Evolutionary conservation across 92 coral and sea anemone species (phyloP), one percentile per base, ranked within the genome.

Genomic region (Zoanthus solanderi): DNA sequence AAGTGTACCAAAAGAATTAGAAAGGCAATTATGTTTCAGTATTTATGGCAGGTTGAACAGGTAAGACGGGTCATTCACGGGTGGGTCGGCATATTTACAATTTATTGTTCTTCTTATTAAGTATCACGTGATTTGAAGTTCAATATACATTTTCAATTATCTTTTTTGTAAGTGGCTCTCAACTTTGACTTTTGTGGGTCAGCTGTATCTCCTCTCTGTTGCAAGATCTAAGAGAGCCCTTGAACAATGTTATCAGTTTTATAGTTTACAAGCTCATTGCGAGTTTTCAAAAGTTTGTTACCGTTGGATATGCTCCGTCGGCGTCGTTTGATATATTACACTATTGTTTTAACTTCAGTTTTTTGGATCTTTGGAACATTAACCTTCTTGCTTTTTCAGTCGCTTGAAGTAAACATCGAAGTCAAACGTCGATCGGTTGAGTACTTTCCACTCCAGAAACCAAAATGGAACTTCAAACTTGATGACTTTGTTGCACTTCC

Each of bases 301-400:
- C 29, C 42, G 46, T 48, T 37, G 85, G 85, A 47, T 0, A 81
- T 95, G 91, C 28, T 95, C 72, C 95, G 98, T 71, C 88, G 98
- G 89, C 87, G 99, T 29, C 94, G 94, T 14, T 75, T 92, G 9
- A 79, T 97, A 14, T 97, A 95, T 85, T 95, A 97, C 83, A 92
- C 98, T 48, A 94, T 97, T 79, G 87, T 97, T 50, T 83, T 89
- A 16, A 96, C 95, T 16, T 95, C 99, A 23, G 87, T 96, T 75
- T 92, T 92, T 54, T 97, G 99, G 99, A 88, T 97, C 34, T 92
- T 95, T 85, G 98, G 98, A 72, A 97, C 99, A 9, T 87, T 97
- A 48, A 82, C 96, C 23, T 97, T 97, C 85, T 93, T 97, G 75
- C 88, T 95, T 68, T 90, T 93, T 56, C 98, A 95, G 44, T 95